Evolutionary conservation across 1,140 invertebrate genomes (phyloP).

Genomic region (Ceratosolen fusciceps): DNA sequence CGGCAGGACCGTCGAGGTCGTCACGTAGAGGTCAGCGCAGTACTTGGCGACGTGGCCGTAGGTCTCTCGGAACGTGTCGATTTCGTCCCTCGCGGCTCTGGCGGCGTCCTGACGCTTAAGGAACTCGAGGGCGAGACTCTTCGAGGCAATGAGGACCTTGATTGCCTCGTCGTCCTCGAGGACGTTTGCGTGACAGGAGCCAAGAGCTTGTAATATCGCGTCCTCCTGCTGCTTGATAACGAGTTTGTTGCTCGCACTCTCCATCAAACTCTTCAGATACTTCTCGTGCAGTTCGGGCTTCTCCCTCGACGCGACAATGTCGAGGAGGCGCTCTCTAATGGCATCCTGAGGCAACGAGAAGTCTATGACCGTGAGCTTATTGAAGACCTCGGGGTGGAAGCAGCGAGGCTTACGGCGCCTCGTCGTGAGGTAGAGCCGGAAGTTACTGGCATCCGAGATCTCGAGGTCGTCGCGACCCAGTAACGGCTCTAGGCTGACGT

Average conservation of each 20-base stretch:
- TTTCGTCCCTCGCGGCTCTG: slow-evolving; percentile 63
- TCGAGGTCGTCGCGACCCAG: slow-evolving; percentile 75
- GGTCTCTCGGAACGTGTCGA: slow-evolving; percentile 73
- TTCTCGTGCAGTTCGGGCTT: slow-evolving; percentile 79
- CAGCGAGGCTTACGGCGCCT: slow-evolving; percentile 72
- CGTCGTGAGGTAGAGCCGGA: slow-evolving; percentile 63
- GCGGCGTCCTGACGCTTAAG: slow-evolving; percentile 74
- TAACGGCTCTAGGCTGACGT: slow-evolving; percentile 74
- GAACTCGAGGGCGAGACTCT: slow-evolving; percentile 75
- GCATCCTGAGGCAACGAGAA: slow-evolving; percentile 80
- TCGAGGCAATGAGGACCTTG: slow-evolving; percentile 77
- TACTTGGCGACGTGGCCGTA: slow-evolving; percentile 78
- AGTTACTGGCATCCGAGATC: slow-evolving; percentile 69
- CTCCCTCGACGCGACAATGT: slow-evolving; percentile 78
- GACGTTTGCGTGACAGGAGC: slow-evolving; percentile 78
- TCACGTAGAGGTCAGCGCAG: slow-evolving; percentile 78
- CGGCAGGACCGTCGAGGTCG: slow-evolving; percentile 76
- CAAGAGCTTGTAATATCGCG: slow-evolving; percentile 79
- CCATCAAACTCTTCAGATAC: slow-evolving; percentile 76
- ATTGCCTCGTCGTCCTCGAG: slow-evolving; percentile 83
- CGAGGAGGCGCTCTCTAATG: slow-evolving; percentile 78
- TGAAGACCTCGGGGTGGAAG: slow-evolving; percentile 75
- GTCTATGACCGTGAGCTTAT: slow-evolving; percentile 79
- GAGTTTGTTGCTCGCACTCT: slow-evolving; percentile 76
- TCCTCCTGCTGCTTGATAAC: slow-evolving; percentile 80